Percentiles rank a stretch among this genome's conserved stretches.
Conservation (phyloP, 2,888 invertebrate species). For the Acanthopleura granulata region DNA sequence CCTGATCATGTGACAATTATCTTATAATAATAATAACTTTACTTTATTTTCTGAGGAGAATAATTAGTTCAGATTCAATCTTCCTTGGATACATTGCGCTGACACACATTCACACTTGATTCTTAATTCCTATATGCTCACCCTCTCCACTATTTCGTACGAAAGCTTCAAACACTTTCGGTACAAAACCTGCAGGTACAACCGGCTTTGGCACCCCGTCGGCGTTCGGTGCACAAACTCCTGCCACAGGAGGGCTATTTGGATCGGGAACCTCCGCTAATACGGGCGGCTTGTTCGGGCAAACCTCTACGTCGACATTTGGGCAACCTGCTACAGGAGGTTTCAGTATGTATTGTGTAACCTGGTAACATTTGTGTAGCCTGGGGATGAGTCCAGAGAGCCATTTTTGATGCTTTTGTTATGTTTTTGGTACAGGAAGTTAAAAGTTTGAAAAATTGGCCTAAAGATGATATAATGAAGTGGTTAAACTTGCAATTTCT, state of each 20-base stretch:
- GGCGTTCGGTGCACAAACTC: conserved; percentile 24
- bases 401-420: too few species aligned
- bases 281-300: conserved; percentile 30
- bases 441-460: too few species aligned
- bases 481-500: too few species aligned
- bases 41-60: too few species aligned
- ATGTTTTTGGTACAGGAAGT: too few species aligned
- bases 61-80: too few species aligned
- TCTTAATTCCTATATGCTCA: background rate
- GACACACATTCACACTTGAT: background rate
- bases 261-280: conserved; percentile 25
- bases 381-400: too few species aligned
- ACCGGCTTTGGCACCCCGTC: conserved; percentile 26
- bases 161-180: conserved; percentile 19
- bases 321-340: conserved; percentile 34
- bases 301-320: conserved; percentile 36
- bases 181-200: conserved; percentile 7
- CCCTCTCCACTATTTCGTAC: background rate
- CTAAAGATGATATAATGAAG: too few species aligned
- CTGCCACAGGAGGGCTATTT: conserved; percentile 34
- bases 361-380: too few species aligned
- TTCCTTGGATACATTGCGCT: too few species aligned
- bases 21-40: too few species aligned
- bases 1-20: too few species aligned
- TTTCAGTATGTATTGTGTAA: conserved; percentile 37